Percentiles rank a stretch among this genome's conserved stretches.
phyloP scores from a whole-genome alignment of 2,888 invertebrate genomes.

The Platycheirus albimanus region DNA sequence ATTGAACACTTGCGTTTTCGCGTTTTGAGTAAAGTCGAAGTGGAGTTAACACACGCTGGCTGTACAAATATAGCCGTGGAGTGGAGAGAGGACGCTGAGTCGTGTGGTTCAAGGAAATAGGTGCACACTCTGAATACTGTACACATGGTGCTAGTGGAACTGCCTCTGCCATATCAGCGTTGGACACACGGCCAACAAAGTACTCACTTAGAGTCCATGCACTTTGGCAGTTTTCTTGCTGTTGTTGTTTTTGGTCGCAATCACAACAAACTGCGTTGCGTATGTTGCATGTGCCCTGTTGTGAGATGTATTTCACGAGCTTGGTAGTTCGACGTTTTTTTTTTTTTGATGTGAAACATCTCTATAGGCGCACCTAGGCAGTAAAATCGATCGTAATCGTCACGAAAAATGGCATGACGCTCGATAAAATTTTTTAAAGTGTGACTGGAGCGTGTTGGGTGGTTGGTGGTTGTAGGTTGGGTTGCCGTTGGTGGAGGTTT shows the following conservation, averaged over 20 bases:
- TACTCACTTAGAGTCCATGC: slow-evolving; percentile 39
- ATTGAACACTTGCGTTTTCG: slow-evolving; percentile 75
- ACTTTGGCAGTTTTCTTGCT: slow-evolving; percentile 39
- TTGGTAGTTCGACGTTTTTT: not conserved
- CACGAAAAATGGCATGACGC: no score
- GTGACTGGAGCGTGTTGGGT: no score
- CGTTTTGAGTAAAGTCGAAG: slow-evolving; percentile 37
- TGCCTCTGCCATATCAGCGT: slow-evolving; percentile 11
- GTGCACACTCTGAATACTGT: slow-evolving; percentile 55
- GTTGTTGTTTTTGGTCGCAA: slow-evolving; percentile 32
- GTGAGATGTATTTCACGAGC: slow-evolving; percentile 12
- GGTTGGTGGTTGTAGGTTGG: no score
- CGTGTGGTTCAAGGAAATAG: slow-evolving; percentile 68
- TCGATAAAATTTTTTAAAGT: no score
- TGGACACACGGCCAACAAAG: slow-evolving; percentile 20
- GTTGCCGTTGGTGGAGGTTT: no score
- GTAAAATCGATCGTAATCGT: no score
- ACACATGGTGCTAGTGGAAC: slow-evolving; percentile 32
- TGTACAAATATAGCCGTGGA: slow-evolving; percentile 8
- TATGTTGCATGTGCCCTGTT: slow-evolving; percentile 37
- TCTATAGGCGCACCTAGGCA: no score
- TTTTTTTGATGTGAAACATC: no score
- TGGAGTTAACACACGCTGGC: slow-evolving; percentile 1
- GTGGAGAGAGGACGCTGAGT: slow-evolving; percentile 1
- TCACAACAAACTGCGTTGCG: slow-evolving; percentile 48